Evolutionary conservation across 2,113 vertebrate genomes (phyloP).

Genomic region (Nansenia antarctica): DNA sequence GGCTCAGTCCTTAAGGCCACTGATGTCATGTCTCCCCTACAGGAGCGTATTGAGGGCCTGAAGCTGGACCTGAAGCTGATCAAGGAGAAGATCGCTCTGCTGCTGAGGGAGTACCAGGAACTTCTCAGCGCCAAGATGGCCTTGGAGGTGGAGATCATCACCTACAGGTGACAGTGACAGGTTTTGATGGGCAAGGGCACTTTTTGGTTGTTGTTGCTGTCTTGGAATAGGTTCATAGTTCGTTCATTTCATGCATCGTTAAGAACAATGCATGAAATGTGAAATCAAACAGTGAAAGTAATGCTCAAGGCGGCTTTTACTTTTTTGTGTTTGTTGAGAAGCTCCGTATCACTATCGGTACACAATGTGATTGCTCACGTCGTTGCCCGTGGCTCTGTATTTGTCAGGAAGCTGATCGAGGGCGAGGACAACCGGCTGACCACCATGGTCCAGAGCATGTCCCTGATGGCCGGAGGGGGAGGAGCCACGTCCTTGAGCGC

Average conservation of each 20-base stretch:
- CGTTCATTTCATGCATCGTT: too few relatives aligned
- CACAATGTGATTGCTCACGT: not conserved
- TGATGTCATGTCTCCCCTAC: slow-evolving; percentile 10
- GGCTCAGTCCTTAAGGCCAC: not conserved
- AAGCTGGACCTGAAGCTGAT: slow-evolving; percentile 62
- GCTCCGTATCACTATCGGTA: not conserved
- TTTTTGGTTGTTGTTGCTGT: not conserved
- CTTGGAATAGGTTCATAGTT: too few relatives aligned
- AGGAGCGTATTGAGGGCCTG: slow-evolving; percentile 50
- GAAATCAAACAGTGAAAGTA: not conserved
- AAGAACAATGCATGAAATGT: not conserved
- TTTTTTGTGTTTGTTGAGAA: not conserved
- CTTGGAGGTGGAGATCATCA: slow-evolving; percentile 78
- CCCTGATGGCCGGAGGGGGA: slow-evolving; percentile 27
- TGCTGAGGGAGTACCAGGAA: slow-evolving; percentile 77
- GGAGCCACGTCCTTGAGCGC: slow-evolving; percentile 3
- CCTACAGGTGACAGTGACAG: slow-evolving; percentile 70
- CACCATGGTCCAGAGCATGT: slow-evolving; percentile 57
- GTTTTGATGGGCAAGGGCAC: not conserved
- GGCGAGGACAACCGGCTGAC: slow-evolving; percentile 73
- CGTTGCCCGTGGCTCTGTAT: not conserved
- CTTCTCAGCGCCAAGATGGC: slow-evolving; percentile 79
- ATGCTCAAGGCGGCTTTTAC: not conserved
- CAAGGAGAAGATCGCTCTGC: slow-evolving; percentile 73
- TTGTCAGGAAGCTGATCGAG: slow-evolving; percentile 75